Base-by-base conservation (phyloP, 2,113 vertebrate genomes). In the Indri indri region DNA sequence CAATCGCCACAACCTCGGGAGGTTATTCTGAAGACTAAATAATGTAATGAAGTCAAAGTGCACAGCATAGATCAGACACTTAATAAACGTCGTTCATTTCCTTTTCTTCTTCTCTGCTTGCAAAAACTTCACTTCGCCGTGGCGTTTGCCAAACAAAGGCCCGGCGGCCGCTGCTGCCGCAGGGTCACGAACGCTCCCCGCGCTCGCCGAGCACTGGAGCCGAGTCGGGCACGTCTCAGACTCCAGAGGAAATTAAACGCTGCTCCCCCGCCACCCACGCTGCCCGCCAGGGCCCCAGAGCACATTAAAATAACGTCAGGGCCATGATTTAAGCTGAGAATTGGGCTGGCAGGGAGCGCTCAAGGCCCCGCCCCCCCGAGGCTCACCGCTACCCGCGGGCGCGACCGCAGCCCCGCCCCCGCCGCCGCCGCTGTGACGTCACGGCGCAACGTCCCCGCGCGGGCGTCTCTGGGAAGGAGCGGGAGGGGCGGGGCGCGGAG, bases 341-440 rank as follows among this genome's bases (percentile, higher is more conserved):
- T 32, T 68, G 57, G 66, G 73, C 83, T 73, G 54, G 25, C 82
- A 45, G 71, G 40, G 65, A 82, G 87, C 86, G 85, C 63, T 65
- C 23, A 3, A 40, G 66, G 82, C 59, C 54, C 34, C 11, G 1
- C 37, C 63, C 66, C 54, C 47, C 68, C 0, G 47, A 47, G 73
- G 37, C 68, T n/a, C 57, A 57, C 70, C 77, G 14, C 66, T 40
- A 96, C 90, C 95, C 59, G 5, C 20, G 87, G 92, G 94, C 88
- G 14, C 2, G 8, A 16, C 6, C 42, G 23, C 6, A 45, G 89
- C 94, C n/a, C n/a, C n/a, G n/a, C n/a, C n/a, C n/a, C n/a, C 77
- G n/a, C n/a, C n/a, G n/a, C n/a, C n/a, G 97, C 89, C 3, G n/a
- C 59, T 85, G 96, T 85, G 96, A 97, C 50, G 20, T 98, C 97